Conservation (phyloP, 2,113 vertebrate species). For the Rostratula benghalensis region DNA sequence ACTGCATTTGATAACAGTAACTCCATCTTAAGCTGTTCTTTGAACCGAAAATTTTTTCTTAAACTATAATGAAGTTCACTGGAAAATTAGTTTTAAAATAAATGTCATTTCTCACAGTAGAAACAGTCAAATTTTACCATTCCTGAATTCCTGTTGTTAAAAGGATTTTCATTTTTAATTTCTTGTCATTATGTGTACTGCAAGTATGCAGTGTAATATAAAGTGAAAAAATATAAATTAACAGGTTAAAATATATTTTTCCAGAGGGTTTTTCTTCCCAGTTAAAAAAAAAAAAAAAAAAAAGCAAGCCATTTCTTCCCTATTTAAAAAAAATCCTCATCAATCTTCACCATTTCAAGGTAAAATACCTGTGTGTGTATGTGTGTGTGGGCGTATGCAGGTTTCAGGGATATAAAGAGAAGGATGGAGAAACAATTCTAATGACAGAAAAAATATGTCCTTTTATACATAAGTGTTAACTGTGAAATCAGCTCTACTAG, state of each 20-base stretch:
- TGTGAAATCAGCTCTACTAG: not conserved
- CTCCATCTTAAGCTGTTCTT: not conserved
- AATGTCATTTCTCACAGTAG: not conserved
- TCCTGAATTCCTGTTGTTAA: not conserved
- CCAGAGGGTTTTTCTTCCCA: not conserved
- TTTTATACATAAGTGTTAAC: not conserved
- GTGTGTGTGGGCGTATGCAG: accelerated
- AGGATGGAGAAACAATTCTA: not conserved
- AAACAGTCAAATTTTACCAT: not conserved
- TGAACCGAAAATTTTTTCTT: not conserved
- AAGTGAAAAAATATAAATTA: not conserved
- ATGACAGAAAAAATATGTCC: not conserved
- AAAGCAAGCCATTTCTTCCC: accelerated
- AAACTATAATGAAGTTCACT: not conserved
- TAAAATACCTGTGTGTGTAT: not conserved
- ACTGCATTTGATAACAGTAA: not conserved
- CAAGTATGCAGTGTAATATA: not conserved
- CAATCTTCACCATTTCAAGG: not conserved
- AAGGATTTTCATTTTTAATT: not conserved
- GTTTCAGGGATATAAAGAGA: not conserved
- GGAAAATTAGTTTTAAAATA: not conserved
- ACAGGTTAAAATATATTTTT: not conserved
- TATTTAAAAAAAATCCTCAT: not conserved
- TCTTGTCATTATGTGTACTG: not conserved
- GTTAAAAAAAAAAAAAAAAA: not conserved